phyloP scores from a whole-genome alignment of 2,113 vertebrate genomes.

The Nycticryphes semicollaris region DNA sequence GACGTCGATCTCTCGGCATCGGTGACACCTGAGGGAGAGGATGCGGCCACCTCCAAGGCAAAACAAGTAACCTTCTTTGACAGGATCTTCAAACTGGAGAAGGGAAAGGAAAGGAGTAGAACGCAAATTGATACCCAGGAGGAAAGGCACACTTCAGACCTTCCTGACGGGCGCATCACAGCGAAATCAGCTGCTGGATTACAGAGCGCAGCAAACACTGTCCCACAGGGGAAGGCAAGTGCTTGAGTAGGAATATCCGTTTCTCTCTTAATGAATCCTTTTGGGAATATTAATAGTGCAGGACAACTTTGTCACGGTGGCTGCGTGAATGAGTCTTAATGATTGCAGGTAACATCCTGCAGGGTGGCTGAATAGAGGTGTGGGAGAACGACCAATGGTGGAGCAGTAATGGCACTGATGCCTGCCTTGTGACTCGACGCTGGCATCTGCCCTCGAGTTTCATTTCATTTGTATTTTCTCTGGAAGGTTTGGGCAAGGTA shows the following conservation, averaged over 20 bases:
- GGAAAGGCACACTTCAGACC: not conserved
- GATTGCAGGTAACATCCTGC: rapidly evolving
- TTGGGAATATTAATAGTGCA: not conserved
- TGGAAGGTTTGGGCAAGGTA: not conserved
- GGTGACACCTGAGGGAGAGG: not conserved
- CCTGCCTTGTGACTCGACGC: rapidly evolving
- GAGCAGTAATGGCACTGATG: not conserved
- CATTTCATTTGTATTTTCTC: not conserved
- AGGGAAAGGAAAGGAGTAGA: constrained; percentile 10
- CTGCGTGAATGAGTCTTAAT: not conserved
- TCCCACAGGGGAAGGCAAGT: constrained; percentile 66
- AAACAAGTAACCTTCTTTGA: constrained; percentile 72
- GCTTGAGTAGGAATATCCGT: not conserved
- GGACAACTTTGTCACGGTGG: not conserved
- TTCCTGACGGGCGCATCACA: not conserved
- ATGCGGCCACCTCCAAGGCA: not conserved
- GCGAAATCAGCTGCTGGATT: not conserved
- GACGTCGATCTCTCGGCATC: not conserved
- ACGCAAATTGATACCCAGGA: not conserved
- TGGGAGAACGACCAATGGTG: not conserved
- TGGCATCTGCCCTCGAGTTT: not conserved
- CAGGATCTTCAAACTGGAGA: constrained; percentile 80
- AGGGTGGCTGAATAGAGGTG: not conserved
- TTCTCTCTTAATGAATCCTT: not conserved
- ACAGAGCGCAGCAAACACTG: not conserved